phyloP scores from a whole-genome alignment of 2,113 vertebrate genomes.

The Bubo blakistoni region DNA sequence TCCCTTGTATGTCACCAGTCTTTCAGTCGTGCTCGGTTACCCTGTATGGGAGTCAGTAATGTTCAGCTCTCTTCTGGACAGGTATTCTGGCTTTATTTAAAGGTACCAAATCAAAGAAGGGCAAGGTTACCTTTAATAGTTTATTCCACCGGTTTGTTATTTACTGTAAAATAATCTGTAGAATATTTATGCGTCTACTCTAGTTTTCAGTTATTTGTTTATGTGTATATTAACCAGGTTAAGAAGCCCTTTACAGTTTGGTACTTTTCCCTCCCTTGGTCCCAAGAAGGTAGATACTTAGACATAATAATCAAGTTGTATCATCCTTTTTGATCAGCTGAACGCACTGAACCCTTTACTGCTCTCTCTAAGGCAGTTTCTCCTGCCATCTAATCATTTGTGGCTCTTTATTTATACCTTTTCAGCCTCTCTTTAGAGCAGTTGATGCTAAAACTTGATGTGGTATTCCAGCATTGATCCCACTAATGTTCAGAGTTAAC shows the following conservation, averaged over 20 bases:
- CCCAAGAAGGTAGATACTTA: neutral
- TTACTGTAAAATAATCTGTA: neutral
- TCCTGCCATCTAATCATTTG: neutral
- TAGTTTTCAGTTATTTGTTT: neutral
- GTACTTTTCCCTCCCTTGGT: accelerated
- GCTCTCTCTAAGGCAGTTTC: neutral
- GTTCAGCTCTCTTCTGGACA: neutral
- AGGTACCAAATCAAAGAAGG: neutral
- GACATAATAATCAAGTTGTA: neutral
- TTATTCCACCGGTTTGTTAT: neutral
- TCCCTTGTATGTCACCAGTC: neutral
- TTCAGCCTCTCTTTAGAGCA: neutral
- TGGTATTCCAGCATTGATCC: neutral
- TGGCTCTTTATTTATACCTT: neutral
- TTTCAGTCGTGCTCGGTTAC: neutral
- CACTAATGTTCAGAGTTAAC: neutral
- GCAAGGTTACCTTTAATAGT: neutral
- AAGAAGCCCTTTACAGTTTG: neutral
- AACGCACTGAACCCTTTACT: neutral
- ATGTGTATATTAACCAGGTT: neutral
- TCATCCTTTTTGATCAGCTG: neutral
- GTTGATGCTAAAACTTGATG: neutral
- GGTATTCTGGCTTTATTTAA: neutral
- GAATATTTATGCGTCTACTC: neutral
- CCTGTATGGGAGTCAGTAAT: neutral